Base-by-base conservation (phyloP, 1,140 invertebrate species). In the Bombus vancouverensis region DNA sequence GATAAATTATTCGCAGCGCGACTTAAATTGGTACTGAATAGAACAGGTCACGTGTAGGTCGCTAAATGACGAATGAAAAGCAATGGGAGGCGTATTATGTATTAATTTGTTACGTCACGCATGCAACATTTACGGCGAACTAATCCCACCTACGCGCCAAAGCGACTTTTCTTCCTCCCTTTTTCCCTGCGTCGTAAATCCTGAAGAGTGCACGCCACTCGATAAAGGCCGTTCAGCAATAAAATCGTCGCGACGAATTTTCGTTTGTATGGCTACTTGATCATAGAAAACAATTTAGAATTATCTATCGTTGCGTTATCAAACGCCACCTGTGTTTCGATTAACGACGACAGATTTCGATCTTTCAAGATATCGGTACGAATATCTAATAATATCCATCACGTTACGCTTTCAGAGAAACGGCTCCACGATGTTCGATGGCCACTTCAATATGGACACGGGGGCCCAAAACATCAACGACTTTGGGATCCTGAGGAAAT, bases 391-490 rank as follows among this genome's bases (percentile, higher is more conserved):
- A 34, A 22, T 0, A 73, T 42, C 3, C 18, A 10, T 39, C 71
- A 3, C n/a, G 3, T 32, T 1, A 25, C 18, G 42, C 0, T 79
- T 91, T 28, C 92, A 98, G 96, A 97, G 97, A 93, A 98, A 98
- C 88, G 97, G 96, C 87, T 97, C 97, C 0, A 95, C 96, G 2
- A 96, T 96, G 8, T 96, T 96, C 39, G 97, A 98, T 28, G 97
- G 97, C 0, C 95, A 96, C 57, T 97, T 96, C 89, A 98, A 97
- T 88, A 97, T 98, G 93, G 96, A 96, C 42, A 98, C 97, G 0
- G 97, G 97, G 0, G 94, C 92, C 0, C 92, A 95, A 47, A 95
- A 96, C 44, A 95, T 97, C 1, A 87, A 90, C 0, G 94, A 96
- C 15, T 95, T 98, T 68, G 97, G 97, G 1, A 95, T 96, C 25